A percentile compares a stretch with the other conserved stretches of the same genome.
These are phyloP conservation scores for Melolontha melolontha DNA, from an alignment of 2,888 invertebrate genomes.

Conservation along the genomic window DNA sequence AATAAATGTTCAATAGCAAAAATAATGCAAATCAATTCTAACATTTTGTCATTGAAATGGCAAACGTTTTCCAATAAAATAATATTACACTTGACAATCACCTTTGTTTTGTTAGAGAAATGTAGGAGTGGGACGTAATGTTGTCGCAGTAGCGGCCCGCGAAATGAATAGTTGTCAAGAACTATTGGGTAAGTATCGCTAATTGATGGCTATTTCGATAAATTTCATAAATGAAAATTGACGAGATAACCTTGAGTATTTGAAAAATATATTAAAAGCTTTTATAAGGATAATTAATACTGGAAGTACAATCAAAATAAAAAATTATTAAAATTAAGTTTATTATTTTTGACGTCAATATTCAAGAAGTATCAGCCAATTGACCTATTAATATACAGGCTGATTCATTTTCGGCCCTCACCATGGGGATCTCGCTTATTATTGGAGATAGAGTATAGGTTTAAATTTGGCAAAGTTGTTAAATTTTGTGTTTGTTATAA, in stretches of 20 bases:
- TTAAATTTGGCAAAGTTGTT: too few relatives aligned
- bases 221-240: conserved; percentile 32
- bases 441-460: too few relatives aligned
- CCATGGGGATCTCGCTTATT: too few relatives aligned
- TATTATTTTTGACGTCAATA: too few relatives aligned
- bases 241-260: conserved; percentile 16
- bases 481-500: too few relatives aligned
- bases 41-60: conserved; percentile 37
- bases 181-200: not conserved
- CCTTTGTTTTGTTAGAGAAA: conserved; percentile 18
- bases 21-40: conserved; percentile 21
- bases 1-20: conserved; percentile 21
- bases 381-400: too few relatives aligned
- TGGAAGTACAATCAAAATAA: too few relatives aligned
- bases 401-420: too few relatives aligned
- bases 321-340: too few relatives aligned
- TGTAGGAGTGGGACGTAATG: conserved; percentile 1
- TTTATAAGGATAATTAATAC: too few relatives aligned
- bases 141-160: not conserved
- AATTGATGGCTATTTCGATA: conserved; percentile 24
- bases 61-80: conserved; percentile 29
- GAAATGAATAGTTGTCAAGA: too few relatives aligned
- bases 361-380: too few relatives aligned
- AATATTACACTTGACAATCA: conserved; percentile 32
- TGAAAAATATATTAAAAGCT: conserved; percentile 14